These are phyloP conservation scores for Pongo abelii DNA, from an alignment of 2,113 vertebrate genomes.

Conservation along the genomic window DNA sequence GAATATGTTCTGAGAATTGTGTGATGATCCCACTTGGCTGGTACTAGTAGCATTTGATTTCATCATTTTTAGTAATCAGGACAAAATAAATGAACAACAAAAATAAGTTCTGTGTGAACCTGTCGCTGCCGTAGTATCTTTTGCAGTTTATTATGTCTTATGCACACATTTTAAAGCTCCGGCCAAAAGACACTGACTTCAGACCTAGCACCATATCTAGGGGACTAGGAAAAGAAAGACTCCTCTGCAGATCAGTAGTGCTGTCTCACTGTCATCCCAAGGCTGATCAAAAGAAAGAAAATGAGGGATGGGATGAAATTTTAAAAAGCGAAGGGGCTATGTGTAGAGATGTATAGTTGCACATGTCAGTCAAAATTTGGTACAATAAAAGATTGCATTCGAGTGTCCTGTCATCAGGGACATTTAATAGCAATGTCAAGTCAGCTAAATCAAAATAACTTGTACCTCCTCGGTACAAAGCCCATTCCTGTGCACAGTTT, in stretches of 20 bases:
- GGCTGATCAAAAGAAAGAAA: neutral
- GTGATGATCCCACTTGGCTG: neutral
- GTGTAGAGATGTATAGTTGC: neutral
- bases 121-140: neutral
- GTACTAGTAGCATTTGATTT: neutral
- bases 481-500: neutral
- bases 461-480: neutral
- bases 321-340: neutral
- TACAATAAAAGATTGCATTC: neutral
- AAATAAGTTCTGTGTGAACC: neutral
- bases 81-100: neutral
- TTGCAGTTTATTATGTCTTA: neutral
- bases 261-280: neutral
- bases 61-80: slow-evolving; percentile 3
- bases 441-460: neutral
- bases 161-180: too few species aligned
- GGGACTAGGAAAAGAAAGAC: neutral
- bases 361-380: neutral
- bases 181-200: neutral
- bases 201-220: neutral
- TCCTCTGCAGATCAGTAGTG: neutral
- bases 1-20: neutral
- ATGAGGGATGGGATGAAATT: neutral
- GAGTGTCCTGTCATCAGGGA: neutral
- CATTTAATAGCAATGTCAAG: neutral